Evolutionary conservation across 1,140 invertebrate genomes (phyloP), one percentile per base, ranked within the genome.

Genomic region (Agrypnia vestita): DNA sequence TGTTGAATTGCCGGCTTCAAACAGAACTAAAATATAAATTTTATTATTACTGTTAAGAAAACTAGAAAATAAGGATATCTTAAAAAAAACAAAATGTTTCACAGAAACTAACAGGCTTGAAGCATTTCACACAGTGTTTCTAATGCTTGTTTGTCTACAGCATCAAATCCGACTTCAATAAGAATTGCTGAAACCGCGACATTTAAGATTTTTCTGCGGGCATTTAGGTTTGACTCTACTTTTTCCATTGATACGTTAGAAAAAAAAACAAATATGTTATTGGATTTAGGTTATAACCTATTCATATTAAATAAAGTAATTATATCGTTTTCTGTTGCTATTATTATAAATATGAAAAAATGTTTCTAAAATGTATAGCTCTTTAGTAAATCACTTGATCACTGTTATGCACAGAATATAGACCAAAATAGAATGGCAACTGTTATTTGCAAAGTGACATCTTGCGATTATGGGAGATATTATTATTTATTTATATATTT

Each of bases 81-180:
- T n/a, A n/a, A n/a, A 55, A 19, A 79, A 62, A 6, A 3, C 61
- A 74, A 61, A 59, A 82, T 46, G 15, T 44, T 62, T 4, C 13
- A 51, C 12, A 15, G 62, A 75, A 47, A 92, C 94, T 93, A 92
- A 97, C 96, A 93, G 80, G 94, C 94, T 86, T 97, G 96, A 43
- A 97, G 84, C 91, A 97, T 95, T 92, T 98, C 96, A 11, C 94
- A 95, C n/a, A 98, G 89, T n/a, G 95, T 95, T 91, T 98, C 97
- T 19, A 97, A 84, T 25, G 92, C 94, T 81, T 93, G 91, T 89
- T 93, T 94, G 79, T 98, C 96, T 49, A 92, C 92, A 35, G 91
- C 85, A 75, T 94, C 92, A 86, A 95, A 97, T 8, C 97, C 97
- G 84, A 90, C 88, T 90, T 98, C 97, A 12, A 93, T 85, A 64